phyloP scores from a whole-genome alignment of 2,888 invertebrate genomes.

The Lumbricus terrestris region DNA sequence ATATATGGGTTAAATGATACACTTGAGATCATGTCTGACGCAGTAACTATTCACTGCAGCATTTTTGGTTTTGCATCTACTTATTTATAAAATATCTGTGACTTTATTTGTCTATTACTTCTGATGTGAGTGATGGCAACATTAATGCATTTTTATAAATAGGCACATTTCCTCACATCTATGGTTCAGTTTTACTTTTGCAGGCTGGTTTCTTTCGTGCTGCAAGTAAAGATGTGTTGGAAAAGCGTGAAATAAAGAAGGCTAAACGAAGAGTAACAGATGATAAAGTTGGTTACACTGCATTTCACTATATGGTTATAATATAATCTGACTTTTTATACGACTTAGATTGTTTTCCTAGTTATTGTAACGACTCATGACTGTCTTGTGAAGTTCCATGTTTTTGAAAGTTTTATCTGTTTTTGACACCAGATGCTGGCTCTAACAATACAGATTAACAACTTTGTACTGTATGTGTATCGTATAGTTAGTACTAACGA shows the following conservation, averaged over 20 bases:
- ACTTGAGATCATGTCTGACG: not conserved
- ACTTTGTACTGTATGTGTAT: no score
- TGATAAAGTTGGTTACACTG: not conserved
- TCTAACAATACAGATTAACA: no score
- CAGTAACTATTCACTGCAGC: not conserved
- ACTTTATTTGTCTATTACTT: not conserved
- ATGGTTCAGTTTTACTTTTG: constrained; percentile 26
- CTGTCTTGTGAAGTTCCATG: not conserved
- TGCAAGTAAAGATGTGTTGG: constrained; percentile 70
- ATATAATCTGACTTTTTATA: not conserved
- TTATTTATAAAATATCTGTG: not conserved
- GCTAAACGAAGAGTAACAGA: constrained; percentile 69
- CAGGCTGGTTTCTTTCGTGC: constrained; percentile 71
- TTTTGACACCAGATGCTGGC: no score
- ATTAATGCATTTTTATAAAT: not conserved
- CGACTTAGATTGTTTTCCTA: not conserved
- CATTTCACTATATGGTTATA: not conserved
- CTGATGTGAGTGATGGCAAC: no score
- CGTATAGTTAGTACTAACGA: no score
- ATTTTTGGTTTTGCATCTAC: not conserved
- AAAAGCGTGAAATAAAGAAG: constrained; percentile 75
- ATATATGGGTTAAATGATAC: not conserved
- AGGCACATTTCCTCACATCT: not conserved
- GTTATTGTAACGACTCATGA: not conserved
- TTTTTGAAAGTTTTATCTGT: no score